A percentile compares a stretch with the other conserved stretches of the same genome.
Conservation (phyloP, 2,113 vertebrate species). For the Chauna torquata region DNA sequence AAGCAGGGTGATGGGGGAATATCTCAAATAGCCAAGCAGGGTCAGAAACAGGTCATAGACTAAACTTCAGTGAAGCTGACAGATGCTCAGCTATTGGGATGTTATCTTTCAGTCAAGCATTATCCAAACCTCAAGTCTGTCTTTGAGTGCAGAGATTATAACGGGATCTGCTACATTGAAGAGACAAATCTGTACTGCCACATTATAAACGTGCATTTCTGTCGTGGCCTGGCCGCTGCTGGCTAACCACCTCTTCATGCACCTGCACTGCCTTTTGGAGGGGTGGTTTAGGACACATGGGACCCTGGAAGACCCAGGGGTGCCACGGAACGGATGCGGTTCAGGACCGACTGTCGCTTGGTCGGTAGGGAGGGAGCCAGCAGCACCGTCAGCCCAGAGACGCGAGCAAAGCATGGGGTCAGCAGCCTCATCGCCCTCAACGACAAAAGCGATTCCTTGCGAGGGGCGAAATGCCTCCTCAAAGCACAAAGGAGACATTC, state of each 20-base stretch:
- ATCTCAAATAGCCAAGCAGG: not conserved
- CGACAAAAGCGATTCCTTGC: not conserved
- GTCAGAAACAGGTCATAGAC: not conserved
- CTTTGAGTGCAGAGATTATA: not conserved
- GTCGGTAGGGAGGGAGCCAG: not conserved
- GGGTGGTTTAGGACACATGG: not conserved
- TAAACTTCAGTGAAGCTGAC: not conserved
- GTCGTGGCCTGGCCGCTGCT: not conserved
- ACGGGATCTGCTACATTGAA: not conserved
- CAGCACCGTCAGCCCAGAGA: not conserved
- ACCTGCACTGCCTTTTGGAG: not conserved
- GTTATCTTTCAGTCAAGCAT: not conserved
- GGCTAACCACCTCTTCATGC: not conserved
- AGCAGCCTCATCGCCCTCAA: not conserved
- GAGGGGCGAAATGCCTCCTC: conserved; percentile 14
- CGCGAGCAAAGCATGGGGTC: not conserved
- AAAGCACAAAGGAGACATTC: conserved; percentile 25
- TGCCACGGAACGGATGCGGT: not conserved
- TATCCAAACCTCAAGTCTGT: not conserved
- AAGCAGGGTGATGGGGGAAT: not conserved
- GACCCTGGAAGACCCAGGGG: not conserved
- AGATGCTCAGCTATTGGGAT: not conserved
- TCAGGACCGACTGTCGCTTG: not conserved
- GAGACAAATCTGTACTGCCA: not conserved
- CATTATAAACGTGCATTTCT: not conserved